Evolutionary conservation across 2,113 vertebrate genomes (phyloP).

Genomic region (Baryphthengus martii): DNA sequence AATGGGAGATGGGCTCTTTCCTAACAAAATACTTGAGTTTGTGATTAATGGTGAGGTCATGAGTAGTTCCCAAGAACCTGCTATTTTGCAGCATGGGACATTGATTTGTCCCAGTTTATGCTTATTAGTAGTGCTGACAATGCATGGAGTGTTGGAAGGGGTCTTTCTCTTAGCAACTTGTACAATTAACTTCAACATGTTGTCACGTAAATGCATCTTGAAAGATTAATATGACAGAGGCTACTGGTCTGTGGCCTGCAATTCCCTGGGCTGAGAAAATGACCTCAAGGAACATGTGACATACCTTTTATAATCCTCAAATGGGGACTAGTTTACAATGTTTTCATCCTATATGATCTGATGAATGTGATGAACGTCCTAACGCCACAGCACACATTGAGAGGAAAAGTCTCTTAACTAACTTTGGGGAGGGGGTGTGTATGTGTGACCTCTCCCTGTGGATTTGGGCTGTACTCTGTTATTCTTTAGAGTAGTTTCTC

Average conservation of each 20-base stretch:
- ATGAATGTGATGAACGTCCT: neutral
- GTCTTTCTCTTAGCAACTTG: neutral
- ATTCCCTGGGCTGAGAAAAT: neutral
- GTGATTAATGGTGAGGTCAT: neutral
- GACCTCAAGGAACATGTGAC: neutral
- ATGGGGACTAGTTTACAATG: neutral
- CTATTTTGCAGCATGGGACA: neutral
- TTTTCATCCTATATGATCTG: neutral
- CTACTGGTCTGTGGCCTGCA: neutral
- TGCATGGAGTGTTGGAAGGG: neutral
- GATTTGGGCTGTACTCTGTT: neutral
- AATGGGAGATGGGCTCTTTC: neutral
- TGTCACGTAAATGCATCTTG: accelerated
- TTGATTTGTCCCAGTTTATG: neutral
- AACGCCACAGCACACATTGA: neutral
- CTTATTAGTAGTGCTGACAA: neutral
- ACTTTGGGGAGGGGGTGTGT: too few species aligned
- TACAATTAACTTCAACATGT: neutral
- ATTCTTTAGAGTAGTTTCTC: neutral
- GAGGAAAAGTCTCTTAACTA: neutral
- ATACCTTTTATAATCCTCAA: neutral
- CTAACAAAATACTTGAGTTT: neutral
- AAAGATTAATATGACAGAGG: neutral
- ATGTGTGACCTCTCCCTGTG: neutral
- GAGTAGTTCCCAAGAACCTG: neutral